Evolutionary conservation across 1,140 invertebrate genomes (phyloP).

Genomic region (Euwallacea similis): DNA sequence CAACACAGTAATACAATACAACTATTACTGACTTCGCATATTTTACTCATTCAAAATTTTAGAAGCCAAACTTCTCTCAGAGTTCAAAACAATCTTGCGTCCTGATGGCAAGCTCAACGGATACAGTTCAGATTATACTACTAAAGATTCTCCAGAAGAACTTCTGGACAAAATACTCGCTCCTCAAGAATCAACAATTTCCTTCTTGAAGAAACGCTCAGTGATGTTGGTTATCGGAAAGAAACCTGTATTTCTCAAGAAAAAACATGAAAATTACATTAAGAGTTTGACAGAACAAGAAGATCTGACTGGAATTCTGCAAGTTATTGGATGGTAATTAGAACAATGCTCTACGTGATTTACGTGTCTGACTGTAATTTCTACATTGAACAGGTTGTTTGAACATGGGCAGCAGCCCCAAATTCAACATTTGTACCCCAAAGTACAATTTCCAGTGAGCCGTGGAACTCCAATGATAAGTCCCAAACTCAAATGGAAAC

Average conservation of each 20-base stretch:
- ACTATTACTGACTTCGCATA: neutral
- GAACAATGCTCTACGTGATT: too few relatives aligned
- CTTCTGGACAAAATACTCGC: too few relatives aligned
- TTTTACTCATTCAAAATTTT: neutral
- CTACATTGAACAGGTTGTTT: conserved; percentile 58
- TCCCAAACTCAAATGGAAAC: conserved; percentile 68
- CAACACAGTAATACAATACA: neutral
- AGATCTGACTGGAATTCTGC: too few relatives aligned
- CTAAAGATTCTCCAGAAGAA: too few relatives aligned
- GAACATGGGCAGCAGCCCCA: conserved; percentile 59
- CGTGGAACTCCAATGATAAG: conserved; percentile 64
- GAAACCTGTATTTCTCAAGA: too few relatives aligned
- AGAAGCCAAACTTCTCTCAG: neutral
- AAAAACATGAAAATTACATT: too few relatives aligned
- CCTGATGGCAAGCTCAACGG: neutral
- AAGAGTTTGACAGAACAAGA: too few relatives aligned
- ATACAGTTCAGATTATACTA: neutral
- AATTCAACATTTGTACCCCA: conserved; percentile 58
- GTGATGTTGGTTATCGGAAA: too few relatives aligned
- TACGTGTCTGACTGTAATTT: too few relatives aligned
- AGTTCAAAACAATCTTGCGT: neutral
- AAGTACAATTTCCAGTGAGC: conserved; percentile 62
- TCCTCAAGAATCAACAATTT: too few relatives aligned
- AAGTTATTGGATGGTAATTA: too few relatives aligned
- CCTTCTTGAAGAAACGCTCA: too few relatives aligned